Evolutionary conservation across 2,888 invertebrate genomes (phyloP).

Genomic region (Mechanitis mazaeus): DNA sequence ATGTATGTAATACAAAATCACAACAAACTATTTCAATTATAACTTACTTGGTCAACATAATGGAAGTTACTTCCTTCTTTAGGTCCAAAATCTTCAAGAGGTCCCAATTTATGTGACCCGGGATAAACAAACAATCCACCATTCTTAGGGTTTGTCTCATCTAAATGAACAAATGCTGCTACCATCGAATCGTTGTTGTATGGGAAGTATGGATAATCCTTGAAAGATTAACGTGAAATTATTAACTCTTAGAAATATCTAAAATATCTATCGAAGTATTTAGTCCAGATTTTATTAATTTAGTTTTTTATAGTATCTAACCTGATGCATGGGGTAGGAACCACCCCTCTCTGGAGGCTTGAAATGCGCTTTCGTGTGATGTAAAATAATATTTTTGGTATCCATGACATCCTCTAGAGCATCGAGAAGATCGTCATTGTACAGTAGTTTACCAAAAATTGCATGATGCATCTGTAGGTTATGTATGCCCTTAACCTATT

Average conservation of each 20-base stretch:
- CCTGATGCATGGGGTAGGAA: conserved; percentile 78
- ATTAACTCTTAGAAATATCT: background rate
- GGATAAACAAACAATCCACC: conserved; percentile 78
- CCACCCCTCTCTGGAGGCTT: conserved; percentile 78
- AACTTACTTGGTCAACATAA: conserved; percentile 64
- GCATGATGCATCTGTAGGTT: conserved; percentile 76
- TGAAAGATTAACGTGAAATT: conserved; percentile 13
- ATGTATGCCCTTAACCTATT: conserved; percentile 78
- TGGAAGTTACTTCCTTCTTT: conserved; percentile 58
- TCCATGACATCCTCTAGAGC: conserved; percentile 74
- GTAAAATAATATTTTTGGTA: conserved; percentile 73
- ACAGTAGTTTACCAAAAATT: conserved; percentile 66
- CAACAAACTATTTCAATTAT: background rate
- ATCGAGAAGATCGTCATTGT: conserved; percentile 67
- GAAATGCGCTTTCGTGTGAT: conserved; percentile 78
- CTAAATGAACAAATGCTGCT: conserved; percentile 76
- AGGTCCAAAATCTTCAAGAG: conserved; percentile 68
- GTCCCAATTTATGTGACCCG: conserved; percentile 77
- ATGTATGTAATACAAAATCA: too few species aligned
- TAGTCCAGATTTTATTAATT: background rate
- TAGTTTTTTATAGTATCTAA: conserved; percentile 25
- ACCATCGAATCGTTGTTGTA: conserved; percentile 75
- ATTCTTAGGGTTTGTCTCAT: conserved; percentile 74
- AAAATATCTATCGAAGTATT: background rate
- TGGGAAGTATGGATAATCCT: conserved; percentile 79